phyloP scores from a whole-genome alignment of 2,888 invertebrate genomes.

The Catocala fraxini region DNA sequence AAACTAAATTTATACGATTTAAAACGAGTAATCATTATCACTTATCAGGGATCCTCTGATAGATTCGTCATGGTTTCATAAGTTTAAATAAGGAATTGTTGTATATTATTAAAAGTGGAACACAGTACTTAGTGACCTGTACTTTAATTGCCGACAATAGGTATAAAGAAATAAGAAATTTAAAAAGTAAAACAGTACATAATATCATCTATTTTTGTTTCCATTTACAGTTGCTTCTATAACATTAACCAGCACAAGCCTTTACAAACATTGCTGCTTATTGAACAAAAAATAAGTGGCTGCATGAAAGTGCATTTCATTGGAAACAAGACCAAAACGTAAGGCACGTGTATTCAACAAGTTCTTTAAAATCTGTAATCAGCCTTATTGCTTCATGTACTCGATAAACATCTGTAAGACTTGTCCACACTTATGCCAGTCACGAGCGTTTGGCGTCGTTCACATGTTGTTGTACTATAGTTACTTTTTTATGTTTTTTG shows the following conservation, averaged over 20 bases:
- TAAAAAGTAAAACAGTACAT: too few relatives aligned
- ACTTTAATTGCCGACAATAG: too few relatives aligned
- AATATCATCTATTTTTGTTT: background rate
- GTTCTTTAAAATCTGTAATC: constrained; percentile 41
- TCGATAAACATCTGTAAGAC: constrained; percentile 26
- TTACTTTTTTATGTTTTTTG: too few relatives aligned
- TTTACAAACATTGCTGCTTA: constrained; percentile 7
- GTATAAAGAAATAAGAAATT: too few relatives aligned
- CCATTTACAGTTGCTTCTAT: background rate
- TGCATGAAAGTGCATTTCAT: constrained; percentile 30
- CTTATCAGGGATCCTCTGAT: too few relatives aligned
- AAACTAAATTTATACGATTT: too few relatives aligned
- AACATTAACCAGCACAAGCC: constrained; percentile 15
- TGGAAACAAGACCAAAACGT: constrained; percentile 27
- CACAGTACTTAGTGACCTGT: too few relatives aligned
- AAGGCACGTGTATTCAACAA: constrained; percentile 22
- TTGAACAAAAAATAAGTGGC: constrained; percentile 27
- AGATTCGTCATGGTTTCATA: too few relatives aligned
- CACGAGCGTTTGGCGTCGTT: background rate
- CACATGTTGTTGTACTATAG: too few relatives aligned
- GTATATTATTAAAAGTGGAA: too few relatives aligned
- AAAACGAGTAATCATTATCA: too few relatives aligned
- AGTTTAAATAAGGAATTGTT: too few relatives aligned
- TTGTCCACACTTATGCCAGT: constrained; percentile 7
- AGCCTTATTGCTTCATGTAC: constrained; percentile 28